A percentile compares a stretch with the other conserved stretches of the same genome.
These are phyloP conservation scores for Ernsta delagoae DNA, from an alignment of 2,888 invertebrate genomes.

Conservation along the genomic window DNA sequence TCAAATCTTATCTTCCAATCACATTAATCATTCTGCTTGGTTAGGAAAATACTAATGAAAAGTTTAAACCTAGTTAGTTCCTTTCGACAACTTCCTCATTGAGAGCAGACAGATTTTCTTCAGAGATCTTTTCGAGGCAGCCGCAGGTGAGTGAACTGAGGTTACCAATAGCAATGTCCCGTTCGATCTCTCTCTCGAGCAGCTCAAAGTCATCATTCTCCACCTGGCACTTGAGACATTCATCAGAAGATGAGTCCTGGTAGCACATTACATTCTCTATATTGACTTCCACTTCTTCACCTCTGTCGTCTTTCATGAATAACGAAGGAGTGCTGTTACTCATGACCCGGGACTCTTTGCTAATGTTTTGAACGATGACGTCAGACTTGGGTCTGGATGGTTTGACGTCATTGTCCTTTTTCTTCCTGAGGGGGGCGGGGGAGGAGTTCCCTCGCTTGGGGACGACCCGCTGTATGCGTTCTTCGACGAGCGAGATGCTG, in stretches of 20 bases:
- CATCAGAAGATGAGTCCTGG: slow-evolving; percentile 78
- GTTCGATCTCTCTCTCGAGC: slow-evolving; percentile 70
- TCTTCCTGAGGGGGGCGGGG: slow-evolving; percentile 52
- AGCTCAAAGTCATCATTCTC: slow-evolving; percentile 73
- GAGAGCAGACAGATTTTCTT: slow-evolving; percentile 64
- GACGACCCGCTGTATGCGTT: slow-evolving; percentile 67
- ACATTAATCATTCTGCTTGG: background rate
- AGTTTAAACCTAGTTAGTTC: slow-evolving; percentile 23
- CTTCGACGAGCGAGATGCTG: slow-evolving; percentile 73
- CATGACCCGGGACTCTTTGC: slow-evolving; percentile 55
- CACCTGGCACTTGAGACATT: slow-evolving; percentile 64
- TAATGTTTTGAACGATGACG: slow-evolving; percentile 52
- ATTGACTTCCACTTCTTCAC: slow-evolving; percentile 65
- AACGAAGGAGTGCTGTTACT: slow-evolving; percentile 73
- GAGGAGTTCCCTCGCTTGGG: slow-evolving; percentile 61
- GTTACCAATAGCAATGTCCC: slow-evolving; percentile 58
- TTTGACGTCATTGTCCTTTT: slow-evolving; percentile 3
- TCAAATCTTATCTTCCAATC: background rate
- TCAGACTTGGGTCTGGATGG: slow-evolving; percentile 48
- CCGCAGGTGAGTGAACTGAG: slow-evolving; percentile 55
- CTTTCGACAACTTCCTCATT: slow-evolving; percentile 56
- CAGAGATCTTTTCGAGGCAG: slow-evolving; percentile 73
- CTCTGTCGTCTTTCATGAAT: slow-evolving; percentile 49
- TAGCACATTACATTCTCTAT: slow-evolving; percentile 73
- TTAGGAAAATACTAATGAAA: background rate